Evolutionary conservation across 2,888 invertebrate genomes (phyloP).

Genomic region (Drepana falcataria): DNA sequence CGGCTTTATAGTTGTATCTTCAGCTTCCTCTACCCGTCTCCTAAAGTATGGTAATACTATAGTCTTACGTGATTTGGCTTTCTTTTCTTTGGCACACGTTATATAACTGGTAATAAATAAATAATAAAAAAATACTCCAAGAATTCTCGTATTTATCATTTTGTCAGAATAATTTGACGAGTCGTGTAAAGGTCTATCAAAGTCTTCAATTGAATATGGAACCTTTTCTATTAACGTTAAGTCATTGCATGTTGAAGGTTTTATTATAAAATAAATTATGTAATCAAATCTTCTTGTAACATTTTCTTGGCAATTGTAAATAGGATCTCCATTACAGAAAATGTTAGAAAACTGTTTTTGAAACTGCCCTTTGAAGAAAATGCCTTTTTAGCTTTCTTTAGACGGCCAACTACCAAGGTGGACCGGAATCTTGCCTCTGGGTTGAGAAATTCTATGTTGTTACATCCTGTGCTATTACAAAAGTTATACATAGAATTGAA

Average conservation of each 20-base stretch:
- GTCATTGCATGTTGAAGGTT: not conserved
- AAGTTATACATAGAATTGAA: conserved; percentile 45
- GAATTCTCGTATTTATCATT: conserved; percentile 18
- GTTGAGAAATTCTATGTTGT: conserved; percentile 21
- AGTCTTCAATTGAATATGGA: not conserved
- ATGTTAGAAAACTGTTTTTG: not conserved
- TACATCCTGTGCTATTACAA: conserved; percentile 43
- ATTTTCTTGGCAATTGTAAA: not conserved
- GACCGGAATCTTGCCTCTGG: conserved; percentile 6
- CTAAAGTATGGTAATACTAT: conserved; percentile 39
- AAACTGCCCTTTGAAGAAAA: conserved; percentile 1
- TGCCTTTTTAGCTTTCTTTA: not conserved
- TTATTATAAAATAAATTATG: not conserved
- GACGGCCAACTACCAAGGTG: not conserved
- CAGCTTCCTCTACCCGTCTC: conserved; percentile 41
- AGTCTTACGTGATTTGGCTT: conserved; percentile 27
- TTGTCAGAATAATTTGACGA: conserved; percentile 8
- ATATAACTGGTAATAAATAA: conserved; percentile 10
- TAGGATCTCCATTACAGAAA: not conserved
- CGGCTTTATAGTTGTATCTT: conserved; percentile 21
- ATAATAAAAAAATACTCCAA: conserved; percentile 11
- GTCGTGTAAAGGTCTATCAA: not conserved
- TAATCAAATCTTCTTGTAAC: not conserved
- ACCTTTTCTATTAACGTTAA: not conserved
- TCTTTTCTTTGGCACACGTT: conserved; percentile 7